These are phyloP conservation scores for Teinopalpus imperialis DNA, from an alignment of 2,888 invertebrate species.

Conservation along the genomic window DNA sequence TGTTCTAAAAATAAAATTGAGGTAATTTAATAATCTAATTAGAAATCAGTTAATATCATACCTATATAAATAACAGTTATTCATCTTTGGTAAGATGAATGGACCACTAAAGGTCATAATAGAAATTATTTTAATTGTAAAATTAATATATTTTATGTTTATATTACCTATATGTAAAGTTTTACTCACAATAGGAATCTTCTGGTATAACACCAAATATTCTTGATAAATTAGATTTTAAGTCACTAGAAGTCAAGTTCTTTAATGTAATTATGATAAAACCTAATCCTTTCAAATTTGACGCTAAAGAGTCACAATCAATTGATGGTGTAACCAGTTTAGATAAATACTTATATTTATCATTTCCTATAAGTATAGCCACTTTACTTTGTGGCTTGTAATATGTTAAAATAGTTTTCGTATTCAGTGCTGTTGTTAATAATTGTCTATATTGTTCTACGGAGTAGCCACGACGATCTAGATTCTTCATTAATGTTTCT, in stretches of 20 bases:
- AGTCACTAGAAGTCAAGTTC: constrained; percentile 47
- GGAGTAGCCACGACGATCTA: constrained; percentile 57
- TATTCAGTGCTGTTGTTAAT: constrained; percentile 39
- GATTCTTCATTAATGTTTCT: constrained; percentile 54
- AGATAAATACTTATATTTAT: constrained; percentile 60
- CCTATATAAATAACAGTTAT: too few relatives aligned
- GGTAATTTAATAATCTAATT: too few relatives aligned
- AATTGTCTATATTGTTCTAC: constrained; percentile 46
- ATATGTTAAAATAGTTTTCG: constrained; percentile 50
- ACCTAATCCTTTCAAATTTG: constrained; percentile 55
- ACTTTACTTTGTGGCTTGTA: constrained; percentile 64
- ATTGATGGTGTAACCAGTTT: constrained; percentile 65
- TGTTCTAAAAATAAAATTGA: too few relatives aligned
- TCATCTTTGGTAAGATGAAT: too few relatives aligned
- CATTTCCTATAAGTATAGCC: constrained; percentile 70
- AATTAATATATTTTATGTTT: too few relatives aligned
- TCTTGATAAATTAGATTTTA: constrained; percentile 48
- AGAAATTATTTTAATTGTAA: too few relatives aligned
- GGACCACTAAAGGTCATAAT: too few relatives aligned
- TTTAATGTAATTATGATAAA: constrained; percentile 61
- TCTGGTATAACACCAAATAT: constrained; percentile 54
- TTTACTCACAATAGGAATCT: constrained; percentile 70
- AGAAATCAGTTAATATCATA: too few relatives aligned
- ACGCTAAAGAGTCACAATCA: constrained; percentile 64
- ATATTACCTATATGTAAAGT: too few relatives aligned